Conservation (phyloP, 2,797 vertebrate species). For the Tokudaia muenninki region DNA sequence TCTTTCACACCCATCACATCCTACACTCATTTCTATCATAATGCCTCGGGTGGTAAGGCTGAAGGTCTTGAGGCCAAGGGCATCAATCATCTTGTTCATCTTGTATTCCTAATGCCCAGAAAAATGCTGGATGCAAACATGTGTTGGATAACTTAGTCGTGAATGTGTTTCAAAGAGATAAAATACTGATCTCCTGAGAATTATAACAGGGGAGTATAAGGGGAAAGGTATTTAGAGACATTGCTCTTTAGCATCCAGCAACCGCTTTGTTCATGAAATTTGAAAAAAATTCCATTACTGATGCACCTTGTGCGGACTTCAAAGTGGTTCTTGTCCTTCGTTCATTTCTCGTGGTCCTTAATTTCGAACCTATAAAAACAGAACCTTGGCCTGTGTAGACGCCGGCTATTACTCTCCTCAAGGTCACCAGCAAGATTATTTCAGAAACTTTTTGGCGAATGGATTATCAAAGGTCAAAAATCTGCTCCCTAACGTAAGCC, state of each 20-base stretch:
- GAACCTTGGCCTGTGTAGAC: not conserved
- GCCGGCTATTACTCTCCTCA: not conserved
- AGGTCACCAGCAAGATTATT: not conserved
- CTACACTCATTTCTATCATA: not conserved
- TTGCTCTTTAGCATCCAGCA: not conserved
- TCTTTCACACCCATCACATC: not conserved
- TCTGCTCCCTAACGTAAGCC: slow-evolving; percentile 4
- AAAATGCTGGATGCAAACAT: not conserved
- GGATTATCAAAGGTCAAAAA: slow-evolving; percentile 16
- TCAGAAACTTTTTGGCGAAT: slow-evolving; percentile 33
- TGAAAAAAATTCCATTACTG: slow-evolving; percentile 40
- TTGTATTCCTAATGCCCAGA: not conserved
- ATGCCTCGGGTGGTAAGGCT: too few species aligned
- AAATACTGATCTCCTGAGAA: slow-evolving; percentile 43
- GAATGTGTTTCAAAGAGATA: not conserved
- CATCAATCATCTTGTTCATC: not conserved
- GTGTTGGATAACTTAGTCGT: not conserved
- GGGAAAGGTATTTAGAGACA: not conserved
- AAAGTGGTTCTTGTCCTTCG: slow-evolving; percentile 21
- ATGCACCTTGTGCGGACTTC: slow-evolving; percentile 16
- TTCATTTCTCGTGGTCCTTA: slow-evolving; percentile 40
- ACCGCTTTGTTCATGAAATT: slow-evolving; percentile 39
- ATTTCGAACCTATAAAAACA: slow-evolving; percentile 66
- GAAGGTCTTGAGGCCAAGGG: not conserved
- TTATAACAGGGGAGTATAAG: not conserved